phyloP scores from a whole-genome alignment of 2,888 invertebrate genomes.

The Cordilura impudica region DNA sequence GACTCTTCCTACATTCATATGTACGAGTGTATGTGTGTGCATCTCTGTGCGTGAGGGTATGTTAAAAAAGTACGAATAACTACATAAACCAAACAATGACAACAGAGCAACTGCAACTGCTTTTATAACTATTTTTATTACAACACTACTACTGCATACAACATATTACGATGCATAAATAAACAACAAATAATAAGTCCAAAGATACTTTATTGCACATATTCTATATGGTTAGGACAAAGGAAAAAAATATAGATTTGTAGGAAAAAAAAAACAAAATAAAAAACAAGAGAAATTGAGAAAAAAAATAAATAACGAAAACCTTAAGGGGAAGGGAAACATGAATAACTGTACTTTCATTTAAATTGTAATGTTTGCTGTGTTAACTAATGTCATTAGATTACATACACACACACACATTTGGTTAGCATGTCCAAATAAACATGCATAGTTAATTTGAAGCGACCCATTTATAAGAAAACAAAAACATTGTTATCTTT shows the following conservation, averaged over 20 bases:
- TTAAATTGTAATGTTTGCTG: conserved; percentile 5
- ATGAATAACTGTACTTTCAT: not conserved
- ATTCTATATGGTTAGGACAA: not conserved
- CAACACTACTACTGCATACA: conserved; percentile 1
- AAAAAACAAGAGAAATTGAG: not conserved
- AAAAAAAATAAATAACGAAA: not conserved
- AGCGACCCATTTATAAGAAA: too few relatives aligned
- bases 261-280: not conserved
- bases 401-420: too few relatives aligned
- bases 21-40: not conserved
- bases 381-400: conserved; percentile 6
- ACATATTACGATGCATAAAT: conserved; percentile 25
- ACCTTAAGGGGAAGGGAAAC: conserved; percentile 1
- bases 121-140: conserved; percentile 22
- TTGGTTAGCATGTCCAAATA: too few relatives aligned
- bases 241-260: not conserved
- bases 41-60: not conserved
- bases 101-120: conserved; percentile 44
- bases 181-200: conserved; percentile 48
- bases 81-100: conserved; percentile 20
- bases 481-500: too few relatives aligned
- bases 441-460: too few relatives aligned
- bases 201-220: conserved; percentile 14
- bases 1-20: not conserved
- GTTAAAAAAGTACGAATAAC: conserved; percentile 24